A percentile compares a stretch with the other conserved stretches of the same genome.
These are phyloP conservation scores for Phoeniculus purpureus DNA, from an alignment of 2,797 vertebrate species.

Conservation along the genomic window DNA sequence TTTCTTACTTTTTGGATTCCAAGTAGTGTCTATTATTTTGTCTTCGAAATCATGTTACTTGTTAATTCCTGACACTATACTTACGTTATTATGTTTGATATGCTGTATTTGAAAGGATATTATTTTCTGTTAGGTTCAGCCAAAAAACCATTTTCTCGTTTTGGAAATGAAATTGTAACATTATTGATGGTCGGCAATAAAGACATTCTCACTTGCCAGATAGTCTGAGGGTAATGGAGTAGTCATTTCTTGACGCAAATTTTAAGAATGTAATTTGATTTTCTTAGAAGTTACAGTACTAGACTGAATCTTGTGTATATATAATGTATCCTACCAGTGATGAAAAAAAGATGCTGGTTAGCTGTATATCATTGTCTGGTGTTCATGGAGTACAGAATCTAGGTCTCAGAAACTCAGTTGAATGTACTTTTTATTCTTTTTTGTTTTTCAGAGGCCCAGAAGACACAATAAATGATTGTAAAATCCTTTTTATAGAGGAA, in stretches of 20 bases:
- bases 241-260: not conserved
- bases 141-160: not conserved
- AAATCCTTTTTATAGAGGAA: constrained; percentile 93
- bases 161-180: not conserved
- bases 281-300: not conserved
- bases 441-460: constrained; percentile 85
- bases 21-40: not conserved
- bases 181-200: not conserved
- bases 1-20: not conserved
- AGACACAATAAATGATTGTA: constrained; percentile 92
- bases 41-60: not conserved
- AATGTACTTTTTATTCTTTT: constrained; percentile 53
- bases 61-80: not conserved
- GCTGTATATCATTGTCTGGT: not conserved
- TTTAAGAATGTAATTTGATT: not conserved
- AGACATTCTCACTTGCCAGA: not conserved
- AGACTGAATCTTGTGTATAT: not conserved
- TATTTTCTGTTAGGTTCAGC: not conserved
- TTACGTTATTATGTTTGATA: not conserved
- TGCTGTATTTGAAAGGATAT: not conserved
- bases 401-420: not conserved
- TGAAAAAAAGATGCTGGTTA: not conserved
- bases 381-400: not conserved
- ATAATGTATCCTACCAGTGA: not conserved
- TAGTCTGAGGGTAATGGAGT: not conserved